Evolutionary conservation across 2,113 vertebrate genomes (phyloP).

Genomic region (Chlamydotis undulata): DNA sequence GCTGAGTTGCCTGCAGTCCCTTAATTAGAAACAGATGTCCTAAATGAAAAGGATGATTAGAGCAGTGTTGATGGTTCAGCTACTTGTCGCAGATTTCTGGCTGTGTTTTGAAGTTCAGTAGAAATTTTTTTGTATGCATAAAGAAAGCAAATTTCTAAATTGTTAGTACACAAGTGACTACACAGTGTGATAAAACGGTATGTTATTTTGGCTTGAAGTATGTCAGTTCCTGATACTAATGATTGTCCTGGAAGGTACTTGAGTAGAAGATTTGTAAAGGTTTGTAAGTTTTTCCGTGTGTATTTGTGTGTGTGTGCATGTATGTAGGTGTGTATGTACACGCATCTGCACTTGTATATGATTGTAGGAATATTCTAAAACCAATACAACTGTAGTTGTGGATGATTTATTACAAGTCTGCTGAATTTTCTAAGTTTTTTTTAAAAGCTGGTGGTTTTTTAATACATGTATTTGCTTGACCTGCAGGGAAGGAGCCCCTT

Average conservation of each 20-base stretch:
- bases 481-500: not conserved
- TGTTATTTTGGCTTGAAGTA: not conserved
- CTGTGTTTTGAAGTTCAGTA: not conserved
- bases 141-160: not conserved
- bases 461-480: not conserved
- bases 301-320: not conserved
- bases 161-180: not conserved
- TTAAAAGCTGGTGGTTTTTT: not conserved
- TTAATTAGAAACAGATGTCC: constrained; percentile 42
- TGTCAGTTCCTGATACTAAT: not conserved
- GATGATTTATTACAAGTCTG: not conserved
- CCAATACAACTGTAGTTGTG: not conserved
- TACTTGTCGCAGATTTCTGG: not conserved
- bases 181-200: not conserved
- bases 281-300: not conserved
- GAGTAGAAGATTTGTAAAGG: not conserved
- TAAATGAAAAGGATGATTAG: constrained; percentile 26
- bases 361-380: not conserved
- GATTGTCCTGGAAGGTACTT: not conserved
- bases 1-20: not conserved
- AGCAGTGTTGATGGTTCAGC: not conserved
- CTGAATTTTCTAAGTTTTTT: not conserved
- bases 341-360: not conserved
- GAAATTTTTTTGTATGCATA: not conserved
- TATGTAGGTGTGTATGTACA: not conserved